Percentiles rank a stretch among this genome's conserved stretches.
Conservation (phyloP, 2,888 invertebrate species). For the Empis stercorea region DNA sequence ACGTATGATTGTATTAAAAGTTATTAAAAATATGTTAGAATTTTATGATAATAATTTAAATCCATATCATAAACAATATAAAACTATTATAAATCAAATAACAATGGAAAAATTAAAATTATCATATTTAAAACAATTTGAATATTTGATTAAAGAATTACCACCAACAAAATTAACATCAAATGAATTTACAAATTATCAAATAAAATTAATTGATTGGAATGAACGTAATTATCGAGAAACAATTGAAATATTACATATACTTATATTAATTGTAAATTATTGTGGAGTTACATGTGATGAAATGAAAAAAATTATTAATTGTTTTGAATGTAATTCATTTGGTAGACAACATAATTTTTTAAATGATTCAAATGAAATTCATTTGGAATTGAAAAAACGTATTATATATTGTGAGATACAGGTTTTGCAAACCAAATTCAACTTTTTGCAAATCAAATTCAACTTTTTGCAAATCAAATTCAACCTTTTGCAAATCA, state of each 20-base stretch:
- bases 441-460: too few relatives aligned
- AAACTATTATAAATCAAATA: conserved; percentile 40
- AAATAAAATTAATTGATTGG: conserved; percentile 41
- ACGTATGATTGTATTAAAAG: conserved; percentile 58
- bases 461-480: too few relatives aligned
- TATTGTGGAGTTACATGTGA: conserved; percentile 36
- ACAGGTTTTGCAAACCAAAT: too few relatives aligned
- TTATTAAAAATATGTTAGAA: conserved; percentile 51
- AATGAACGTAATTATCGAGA: conserved; percentile 51
- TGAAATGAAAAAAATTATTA: conserved; percentile 43
- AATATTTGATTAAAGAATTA: conserved; percentile 42
- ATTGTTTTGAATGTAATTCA: conserved; percentile 46
- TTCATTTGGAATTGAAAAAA: conserved; percentile 39
- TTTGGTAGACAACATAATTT: conserved; percentile 47
- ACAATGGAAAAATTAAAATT: conserved; percentile 41
- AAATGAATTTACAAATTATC: conserved; percentile 37
- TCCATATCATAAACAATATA: conserved; percentile 45
- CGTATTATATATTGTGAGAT: conserved; percentile 47
- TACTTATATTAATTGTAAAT: conserved; percentile 43
- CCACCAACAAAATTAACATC: conserved; percentile 43
- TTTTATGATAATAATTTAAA: conserved; percentile 43
- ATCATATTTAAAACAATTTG: conserved; percentile 48
- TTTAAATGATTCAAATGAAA: conserved; percentile 39
- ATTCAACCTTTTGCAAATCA: too few relatives aligned
- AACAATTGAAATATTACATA: conserved; percentile 47